These are phyloP conservation scores for Platysteira castanea DNA, from an alignment of 2,113 vertebrate genomes.

Conservation along the genomic window DNA sequence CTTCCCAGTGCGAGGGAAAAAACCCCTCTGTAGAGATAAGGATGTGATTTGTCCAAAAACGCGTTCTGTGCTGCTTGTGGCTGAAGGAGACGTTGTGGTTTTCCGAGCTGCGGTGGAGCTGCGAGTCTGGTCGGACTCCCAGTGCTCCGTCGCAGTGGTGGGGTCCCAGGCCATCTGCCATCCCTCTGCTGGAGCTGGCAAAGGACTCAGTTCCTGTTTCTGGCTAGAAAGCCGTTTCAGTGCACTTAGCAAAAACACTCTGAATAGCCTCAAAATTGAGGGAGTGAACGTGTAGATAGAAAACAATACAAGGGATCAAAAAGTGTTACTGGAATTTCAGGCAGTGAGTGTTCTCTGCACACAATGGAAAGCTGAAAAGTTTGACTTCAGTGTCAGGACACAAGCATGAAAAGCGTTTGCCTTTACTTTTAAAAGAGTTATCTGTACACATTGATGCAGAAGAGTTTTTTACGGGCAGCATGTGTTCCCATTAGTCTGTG, in stretches of 20 bases:
- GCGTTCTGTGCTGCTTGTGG: neutral
- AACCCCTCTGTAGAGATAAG: neutral
- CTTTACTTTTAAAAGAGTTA: neutral
- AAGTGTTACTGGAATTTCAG: neutral
- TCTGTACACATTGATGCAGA: neutral
- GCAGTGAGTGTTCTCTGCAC: neutral
- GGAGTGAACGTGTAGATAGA: fast-evolving
- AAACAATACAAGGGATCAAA: neutral
- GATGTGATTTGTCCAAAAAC: neutral
- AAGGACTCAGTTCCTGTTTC: neutral
- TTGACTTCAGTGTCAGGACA: neutral
- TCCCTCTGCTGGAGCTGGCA: neutral
- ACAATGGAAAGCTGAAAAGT: neutral
- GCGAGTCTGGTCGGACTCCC: neutral
- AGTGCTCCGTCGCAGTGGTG: fast-evolving
- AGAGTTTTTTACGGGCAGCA: neutral
- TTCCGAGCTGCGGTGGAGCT: neutral
- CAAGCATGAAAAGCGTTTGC: neutral
- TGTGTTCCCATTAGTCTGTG: neutral
- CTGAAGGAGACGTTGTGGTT: neutral
- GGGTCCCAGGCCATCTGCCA: neutral
- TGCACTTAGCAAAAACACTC: neutral
- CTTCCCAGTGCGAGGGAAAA: neutral
- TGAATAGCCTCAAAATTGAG: neutral
- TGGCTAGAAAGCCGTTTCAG: neutral